A percentile compares a stretch with the other conserved stretches of the same genome.
Conservation (phyloP, 2,797 vertebrate genomes). For the Sparus aurata region DNA sequence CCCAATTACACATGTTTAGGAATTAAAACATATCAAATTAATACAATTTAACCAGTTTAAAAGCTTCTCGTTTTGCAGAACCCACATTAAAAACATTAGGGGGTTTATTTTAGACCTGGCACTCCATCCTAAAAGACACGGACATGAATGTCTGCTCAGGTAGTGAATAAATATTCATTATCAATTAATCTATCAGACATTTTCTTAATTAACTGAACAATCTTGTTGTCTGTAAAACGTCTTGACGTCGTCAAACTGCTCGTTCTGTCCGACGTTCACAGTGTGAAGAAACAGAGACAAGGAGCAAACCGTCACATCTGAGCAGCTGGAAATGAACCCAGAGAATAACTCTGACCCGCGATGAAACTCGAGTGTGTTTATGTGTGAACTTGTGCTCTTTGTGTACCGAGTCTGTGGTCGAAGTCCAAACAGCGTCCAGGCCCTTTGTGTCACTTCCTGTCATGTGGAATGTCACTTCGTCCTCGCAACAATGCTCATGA, state of each 20-base stretch:
- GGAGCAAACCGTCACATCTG: background rate
- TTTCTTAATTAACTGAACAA: too few species aligned
- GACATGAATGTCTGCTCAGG: background rate
- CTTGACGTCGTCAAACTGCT: background rate
- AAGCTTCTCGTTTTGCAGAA: too few species aligned
- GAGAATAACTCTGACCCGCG: too few species aligned
- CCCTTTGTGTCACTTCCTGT: conserved; percentile 69
- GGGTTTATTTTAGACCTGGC: too few species aligned
- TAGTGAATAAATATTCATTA: background rate
- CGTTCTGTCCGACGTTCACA: background rate
- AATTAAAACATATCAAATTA: background rate
- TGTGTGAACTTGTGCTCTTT: conserved; percentile 1
- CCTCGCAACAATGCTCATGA: conserved; percentile 57
- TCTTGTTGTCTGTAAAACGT: background rate
- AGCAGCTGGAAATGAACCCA: background rate
- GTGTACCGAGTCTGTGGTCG: conserved; percentile 5
- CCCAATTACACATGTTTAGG: background rate
- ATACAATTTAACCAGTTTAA: too few species aligned
- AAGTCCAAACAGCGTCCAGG: conserved; percentile 45
- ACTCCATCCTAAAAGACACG: too few species aligned
- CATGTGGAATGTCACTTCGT: conserved; percentile 49
- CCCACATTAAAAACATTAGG: too few species aligned
- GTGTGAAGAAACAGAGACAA: background rate
- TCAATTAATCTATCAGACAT: too few species aligned
- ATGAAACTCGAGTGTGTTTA: conserved; percentile 9